Evolutionary conservation across 2,797 vertebrate species (phyloP).

Genomic region (Hypotaenidia okinawae): DNA sequence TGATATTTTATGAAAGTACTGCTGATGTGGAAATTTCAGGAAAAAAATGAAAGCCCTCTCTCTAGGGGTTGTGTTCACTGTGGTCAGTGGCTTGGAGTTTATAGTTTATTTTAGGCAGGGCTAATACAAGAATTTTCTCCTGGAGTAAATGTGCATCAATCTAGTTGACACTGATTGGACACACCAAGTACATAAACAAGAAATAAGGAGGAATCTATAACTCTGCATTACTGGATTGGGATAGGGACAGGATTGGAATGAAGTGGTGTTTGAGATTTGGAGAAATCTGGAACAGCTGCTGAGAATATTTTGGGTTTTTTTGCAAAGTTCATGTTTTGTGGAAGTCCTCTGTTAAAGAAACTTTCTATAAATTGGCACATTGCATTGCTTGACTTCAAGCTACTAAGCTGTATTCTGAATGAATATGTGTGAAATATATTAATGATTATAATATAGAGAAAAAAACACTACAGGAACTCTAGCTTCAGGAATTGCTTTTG

Average conservation of each 20-base stretch:
- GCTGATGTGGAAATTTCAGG: background rate
- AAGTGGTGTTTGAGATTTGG: background rate
- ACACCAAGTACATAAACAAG: background rate
- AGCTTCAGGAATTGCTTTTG: background rate
- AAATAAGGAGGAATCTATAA: background rate
- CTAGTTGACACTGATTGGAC: background rate
- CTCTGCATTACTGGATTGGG: background rate
- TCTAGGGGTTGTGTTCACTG: background rate
- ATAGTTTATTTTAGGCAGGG: background rate
- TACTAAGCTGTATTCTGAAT: background rate
- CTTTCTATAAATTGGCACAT: background rate
- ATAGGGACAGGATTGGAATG: background rate
- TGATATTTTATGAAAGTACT: background rate
- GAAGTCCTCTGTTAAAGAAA: background rate
- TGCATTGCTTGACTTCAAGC: background rate
- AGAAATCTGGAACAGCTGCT: background rate
- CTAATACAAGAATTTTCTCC: background rate
- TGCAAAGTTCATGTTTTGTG: background rate
- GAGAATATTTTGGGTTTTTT: background rate
- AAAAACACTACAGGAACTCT: background rate
- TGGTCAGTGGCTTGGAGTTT: background rate
- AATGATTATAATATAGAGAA: background rate
- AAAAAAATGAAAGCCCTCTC: background rate
- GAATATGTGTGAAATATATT: background rate
- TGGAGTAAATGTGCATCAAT: background rate